Evolutionary conservation across 2,797 vertebrate species (phyloP).

Genomic region (Vespertilio murinus): DNA sequence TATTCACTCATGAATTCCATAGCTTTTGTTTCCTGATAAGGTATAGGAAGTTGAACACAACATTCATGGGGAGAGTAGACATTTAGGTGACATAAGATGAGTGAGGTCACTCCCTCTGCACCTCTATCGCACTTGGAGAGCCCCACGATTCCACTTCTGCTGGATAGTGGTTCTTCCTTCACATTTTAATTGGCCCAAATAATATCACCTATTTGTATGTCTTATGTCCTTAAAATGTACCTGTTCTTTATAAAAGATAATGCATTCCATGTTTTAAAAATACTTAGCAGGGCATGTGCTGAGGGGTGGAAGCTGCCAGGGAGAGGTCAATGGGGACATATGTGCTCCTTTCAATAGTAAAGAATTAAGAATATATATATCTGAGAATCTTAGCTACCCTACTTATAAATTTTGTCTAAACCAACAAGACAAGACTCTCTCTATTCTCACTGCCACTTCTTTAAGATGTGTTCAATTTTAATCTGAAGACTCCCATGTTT

Average conservation of each 20-base stretch:
- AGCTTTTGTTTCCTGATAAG: slow-evolving; percentile 5
- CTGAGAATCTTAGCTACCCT: not conserved
- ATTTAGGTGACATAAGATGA: not conserved
- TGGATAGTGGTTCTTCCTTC: not conserved
- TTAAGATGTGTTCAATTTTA: not conserved
- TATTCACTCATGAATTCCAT: not conserved
- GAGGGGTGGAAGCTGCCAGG: no score
- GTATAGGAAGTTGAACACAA: not conserved
- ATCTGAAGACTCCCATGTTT: not conserved
- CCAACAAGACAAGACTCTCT: not conserved
- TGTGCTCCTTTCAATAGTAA: no score
- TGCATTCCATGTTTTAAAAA: not conserved
- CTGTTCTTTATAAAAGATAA: not conserved
- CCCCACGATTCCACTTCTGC: not conserved
- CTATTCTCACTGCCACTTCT: not conserved
- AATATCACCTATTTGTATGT: not conserved
- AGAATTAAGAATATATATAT: not conserved
- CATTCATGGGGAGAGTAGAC: not conserved
- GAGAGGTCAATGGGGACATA: no score
- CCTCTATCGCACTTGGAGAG: not conserved
- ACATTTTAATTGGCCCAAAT: not conserved
- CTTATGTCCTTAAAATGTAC: not conserved
- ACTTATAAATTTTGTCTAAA: not conserved
- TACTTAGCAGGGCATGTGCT: not conserved
- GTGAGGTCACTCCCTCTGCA: not conserved